phyloP scores from a whole-genome alignment of 2,888 invertebrate genomes.

The Himalopsyche tibetana region DNA sequence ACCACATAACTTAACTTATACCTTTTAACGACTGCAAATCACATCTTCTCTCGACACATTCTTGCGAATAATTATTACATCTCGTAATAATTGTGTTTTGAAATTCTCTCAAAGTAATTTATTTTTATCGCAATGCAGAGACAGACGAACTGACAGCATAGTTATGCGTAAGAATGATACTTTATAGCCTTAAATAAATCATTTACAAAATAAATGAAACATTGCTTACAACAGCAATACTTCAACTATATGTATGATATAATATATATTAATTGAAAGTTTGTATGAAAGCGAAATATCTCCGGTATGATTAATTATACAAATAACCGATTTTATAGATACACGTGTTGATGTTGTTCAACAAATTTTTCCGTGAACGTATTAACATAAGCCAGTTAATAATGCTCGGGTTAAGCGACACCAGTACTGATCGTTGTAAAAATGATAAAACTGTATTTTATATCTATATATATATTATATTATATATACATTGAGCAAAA shows the following conservation, averaged over 20 bases:
- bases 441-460: no score
- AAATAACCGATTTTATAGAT: no score
- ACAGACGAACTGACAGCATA: not conserved
- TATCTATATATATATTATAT: no score
- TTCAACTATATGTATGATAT: not conserved
- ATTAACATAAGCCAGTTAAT: no score
- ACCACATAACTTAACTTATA: not conserved
- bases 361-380: no score
- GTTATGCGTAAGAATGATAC: not conserved
- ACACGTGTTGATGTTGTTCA: no score
- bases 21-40: not conserved
- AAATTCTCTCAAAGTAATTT: not conserved
- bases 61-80: conserved; percentile 4
- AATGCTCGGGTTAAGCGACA: no score
- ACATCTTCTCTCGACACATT: conserved; percentile 2
- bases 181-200: not conserved
- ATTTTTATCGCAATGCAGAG: not conserved
- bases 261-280: not conserved
- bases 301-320: no score
- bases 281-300: not conserved
- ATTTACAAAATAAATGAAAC: not conserved
- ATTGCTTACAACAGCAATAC: not conserved
- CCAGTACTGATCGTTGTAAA: no score
- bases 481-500: no score
- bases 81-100: not conserved